Evolutionary conservation across 2,888 invertebrate species (phyloP), one percentile per base, ranked within the genome.

Genomic region (Calliphora vomitoria): DNA sequence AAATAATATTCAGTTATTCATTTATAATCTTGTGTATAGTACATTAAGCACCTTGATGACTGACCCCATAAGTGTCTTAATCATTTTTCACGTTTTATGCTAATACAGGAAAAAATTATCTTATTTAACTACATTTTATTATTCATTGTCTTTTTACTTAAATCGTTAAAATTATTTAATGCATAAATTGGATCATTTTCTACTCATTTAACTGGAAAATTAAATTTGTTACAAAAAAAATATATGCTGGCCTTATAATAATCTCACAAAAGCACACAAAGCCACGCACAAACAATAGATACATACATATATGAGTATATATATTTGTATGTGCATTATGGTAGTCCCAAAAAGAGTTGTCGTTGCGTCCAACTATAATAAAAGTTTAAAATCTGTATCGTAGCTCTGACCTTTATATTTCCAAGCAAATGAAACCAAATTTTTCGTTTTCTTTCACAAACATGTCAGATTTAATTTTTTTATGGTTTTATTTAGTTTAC

Each of bases 191-290:
- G 84, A 90, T 89, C 79, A 90, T 90, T 90, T 90, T 90, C 90
- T 88, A 90, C 88, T 89, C 90, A 90, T 89, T 90, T 89, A 90
- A 89, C 90, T 90, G 90, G 90, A 90, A 90, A 90, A 90, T 90
- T 90, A 87, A 90, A 90, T 90, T 90, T 88, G 85, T 74, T 68
- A 62, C 58, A 62, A 87, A 74, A 87, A 74, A 71, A 62, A 78
- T 44, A 69, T 64, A 74, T 81, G 74, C 69, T 58, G 75, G 72
- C 47, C 38, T 75, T 55, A 58, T 58, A 64, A 64, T 80, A 55
- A 44, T 66, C 44, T 35, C 47, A 18, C 35, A 53, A 31, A 53
- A 10, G 53, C 25, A 79, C 11, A 50, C 18, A 62, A 31, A n/a
- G 3, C 47, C 18, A 47, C 44, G 18, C 47, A 44, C 35, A 68